Conservation (phyloP, 2,888 invertebrate genomes). For the Lamellibrachia satsuma region DNA sequence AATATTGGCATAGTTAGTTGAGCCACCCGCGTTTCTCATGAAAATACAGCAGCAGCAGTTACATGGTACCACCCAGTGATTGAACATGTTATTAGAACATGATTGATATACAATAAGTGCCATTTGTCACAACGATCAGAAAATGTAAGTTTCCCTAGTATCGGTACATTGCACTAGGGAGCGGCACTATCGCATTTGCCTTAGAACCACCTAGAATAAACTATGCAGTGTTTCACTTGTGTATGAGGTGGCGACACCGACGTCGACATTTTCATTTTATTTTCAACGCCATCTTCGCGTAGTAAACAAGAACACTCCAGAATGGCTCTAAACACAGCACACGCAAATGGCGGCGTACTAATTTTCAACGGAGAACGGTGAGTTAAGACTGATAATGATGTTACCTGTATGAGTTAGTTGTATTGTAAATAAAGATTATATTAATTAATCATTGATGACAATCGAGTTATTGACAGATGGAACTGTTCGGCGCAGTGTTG, state of each 20-base stretch:
- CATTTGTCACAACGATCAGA: too few relatives aligned
- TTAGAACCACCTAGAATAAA: background rate
- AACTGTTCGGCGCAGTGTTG: background rate
- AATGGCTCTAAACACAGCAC: slow-evolving; percentile 96
- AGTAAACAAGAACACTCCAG: slow-evolving; percentile 32
- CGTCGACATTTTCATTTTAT: background rate
- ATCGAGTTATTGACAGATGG: background rate
- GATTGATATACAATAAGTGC: too few relatives aligned
- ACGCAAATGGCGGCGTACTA: slow-evolving; percentile 89
- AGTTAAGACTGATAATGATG: background rate
- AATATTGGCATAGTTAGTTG: too few relatives aligned
- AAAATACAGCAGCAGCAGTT: too few relatives aligned
- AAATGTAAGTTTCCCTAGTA: background rate
- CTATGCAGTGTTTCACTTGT: background rate
- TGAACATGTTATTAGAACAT: too few relatives aligned
- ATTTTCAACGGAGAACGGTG: slow-evolving; percentile 95
- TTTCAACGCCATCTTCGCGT: slow-evolving; percentile 7
- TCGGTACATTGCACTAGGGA: background rate
- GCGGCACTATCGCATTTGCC: background rate
- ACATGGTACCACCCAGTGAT: too few relatives aligned
- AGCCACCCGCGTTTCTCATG: too few relatives aligned
- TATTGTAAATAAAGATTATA: background rate
- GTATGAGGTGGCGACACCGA: background rate
- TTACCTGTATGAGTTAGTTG: background rate
- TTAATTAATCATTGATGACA: background rate